Evolutionary conservation across 2,888 invertebrate species (phyloP).

Genomic region (Zeuzera pyrina): DNA sequence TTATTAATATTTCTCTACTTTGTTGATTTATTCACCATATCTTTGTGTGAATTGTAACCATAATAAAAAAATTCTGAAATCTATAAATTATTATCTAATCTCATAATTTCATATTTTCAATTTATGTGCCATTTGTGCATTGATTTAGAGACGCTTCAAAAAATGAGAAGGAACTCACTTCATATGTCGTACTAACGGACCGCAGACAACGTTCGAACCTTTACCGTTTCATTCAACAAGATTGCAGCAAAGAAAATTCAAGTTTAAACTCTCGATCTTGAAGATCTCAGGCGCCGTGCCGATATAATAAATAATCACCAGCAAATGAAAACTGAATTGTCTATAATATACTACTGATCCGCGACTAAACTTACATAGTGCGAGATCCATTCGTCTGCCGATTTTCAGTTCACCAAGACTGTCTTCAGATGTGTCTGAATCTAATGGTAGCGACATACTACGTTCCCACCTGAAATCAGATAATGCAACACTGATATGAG

Average conservation of each 20-base stretch:
- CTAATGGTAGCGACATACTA: constrained; percentile 79
- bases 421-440: constrained; percentile 59
- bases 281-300: constrained; percentile 56
- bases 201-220: constrained; percentile 30
- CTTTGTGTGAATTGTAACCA: no score
- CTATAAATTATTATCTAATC: no score
- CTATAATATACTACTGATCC: constrained; percentile 33
- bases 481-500: not conserved
- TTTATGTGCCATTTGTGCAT: no score
- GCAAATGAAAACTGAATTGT: constrained; percentile 66
- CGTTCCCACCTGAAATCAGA: constrained; percentile 76
- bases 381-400: constrained; percentile 86
- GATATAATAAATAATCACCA: constrained; percentile 62
- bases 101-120: no score
- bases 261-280: constrained; percentile 29
- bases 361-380: constrained; percentile 81
- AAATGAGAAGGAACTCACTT: constrained; percentile 33
- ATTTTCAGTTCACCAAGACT: constrained; percentile 58
- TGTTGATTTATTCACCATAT: no score
- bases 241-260: constrained; percentile 31
- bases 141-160: constrained; percentile 11
- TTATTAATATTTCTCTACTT: no score
- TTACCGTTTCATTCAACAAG: constrained; percentile 24
- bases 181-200: constrained; percentile 26
- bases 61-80: no score